Percentiles rank a stretch among this genome's conserved stretches.
Conservation (phyloP, 2,113 vertebrate species). For the Reinhardtius hippoglossoides region DNA sequence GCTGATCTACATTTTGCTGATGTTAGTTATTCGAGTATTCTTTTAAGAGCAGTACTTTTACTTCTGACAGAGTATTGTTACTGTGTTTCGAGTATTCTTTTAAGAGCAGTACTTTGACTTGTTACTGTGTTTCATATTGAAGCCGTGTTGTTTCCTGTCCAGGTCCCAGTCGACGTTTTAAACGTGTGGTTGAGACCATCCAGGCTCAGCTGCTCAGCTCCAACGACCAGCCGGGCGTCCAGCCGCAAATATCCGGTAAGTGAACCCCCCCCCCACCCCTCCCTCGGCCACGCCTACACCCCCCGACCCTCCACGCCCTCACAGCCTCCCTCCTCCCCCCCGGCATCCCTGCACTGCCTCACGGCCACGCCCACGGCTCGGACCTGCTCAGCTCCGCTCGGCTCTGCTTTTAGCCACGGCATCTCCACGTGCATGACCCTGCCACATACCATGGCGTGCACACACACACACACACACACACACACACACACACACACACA, state of each 20-base stretch:
- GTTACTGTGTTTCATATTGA: background rate
- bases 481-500: slow-evolving; percentile 27
- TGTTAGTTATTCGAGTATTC: too few species aligned
- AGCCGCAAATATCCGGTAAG: slow-evolving; percentile 94
- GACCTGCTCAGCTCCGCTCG: slow-evolving; percentile 41
- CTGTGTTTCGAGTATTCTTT: too few species aligned
- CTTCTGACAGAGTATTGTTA: too few species aligned
- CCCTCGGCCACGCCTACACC: slow-evolving; percentile 15
- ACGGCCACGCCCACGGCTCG: slow-evolving; percentile 33
- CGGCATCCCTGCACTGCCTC: slow-evolving; percentile 40
- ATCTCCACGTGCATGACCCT: slow-evolving; percentile 74
- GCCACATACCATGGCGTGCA: slow-evolving; percentile 54
- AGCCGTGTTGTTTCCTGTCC: background rate
- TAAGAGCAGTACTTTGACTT: background rate
- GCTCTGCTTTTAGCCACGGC: slow-evolving; percentile 67
- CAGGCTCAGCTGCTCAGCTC: slow-evolving; percentile 97
- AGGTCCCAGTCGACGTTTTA: slow-evolving; percentile 99
- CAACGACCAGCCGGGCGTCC: slow-evolving; percentile 92
- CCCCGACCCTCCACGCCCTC: background rate
- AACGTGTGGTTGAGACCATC: slow-evolving; percentile 98
- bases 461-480: slow-evolving; percentile 24
- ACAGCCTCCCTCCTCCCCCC: background rate
- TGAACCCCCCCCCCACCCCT: slow-evolving; percentile 34
- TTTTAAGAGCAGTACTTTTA: too few species aligned
- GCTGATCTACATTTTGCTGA: too few species aligned